Percentiles rank a stretch among this genome's conserved stretches.
phyloP scores from a whole-genome alignment of 2,797 vertebrate genomes.

The Spizella passerina region DNA sequence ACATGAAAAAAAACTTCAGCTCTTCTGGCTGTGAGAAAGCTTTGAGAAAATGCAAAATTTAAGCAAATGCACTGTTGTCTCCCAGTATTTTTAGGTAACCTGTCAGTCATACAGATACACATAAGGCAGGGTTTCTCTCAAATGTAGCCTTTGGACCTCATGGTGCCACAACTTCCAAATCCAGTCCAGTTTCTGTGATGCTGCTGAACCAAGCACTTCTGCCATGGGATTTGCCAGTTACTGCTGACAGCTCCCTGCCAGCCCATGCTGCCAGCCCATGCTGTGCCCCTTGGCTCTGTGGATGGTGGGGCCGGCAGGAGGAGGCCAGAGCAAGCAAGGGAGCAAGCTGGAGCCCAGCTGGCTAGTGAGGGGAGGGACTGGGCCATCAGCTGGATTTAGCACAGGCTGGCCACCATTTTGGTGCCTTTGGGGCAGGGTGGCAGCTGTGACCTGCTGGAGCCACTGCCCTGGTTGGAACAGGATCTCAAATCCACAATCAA shows the following conservation, averaged over 20 bases:
- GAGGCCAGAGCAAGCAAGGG: background rate
- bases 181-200: background rate
- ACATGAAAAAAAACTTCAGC: background rate
- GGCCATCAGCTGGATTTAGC: background rate
- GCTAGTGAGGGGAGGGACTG: background rate
- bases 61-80: background rate
- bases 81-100: background rate
- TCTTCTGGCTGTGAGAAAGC: background rate
- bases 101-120: background rate
- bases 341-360: background rate
- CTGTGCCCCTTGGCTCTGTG: background rate
- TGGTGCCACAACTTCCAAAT: background rate
- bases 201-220: background rate
- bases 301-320: background rate
- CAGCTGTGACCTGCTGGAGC: background rate
- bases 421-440: background rate
- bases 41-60: background rate
- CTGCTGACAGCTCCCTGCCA: background rate
- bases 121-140: background rate
- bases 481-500: background rate
- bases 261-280: background rate
- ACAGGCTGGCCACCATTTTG: background rate
- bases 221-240: background rate
- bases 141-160: background rate
- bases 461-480: fast-evolving